Conservation (phyloP, 2,888 invertebrate species). For the Caenorhabditis uteleia region DNA sequence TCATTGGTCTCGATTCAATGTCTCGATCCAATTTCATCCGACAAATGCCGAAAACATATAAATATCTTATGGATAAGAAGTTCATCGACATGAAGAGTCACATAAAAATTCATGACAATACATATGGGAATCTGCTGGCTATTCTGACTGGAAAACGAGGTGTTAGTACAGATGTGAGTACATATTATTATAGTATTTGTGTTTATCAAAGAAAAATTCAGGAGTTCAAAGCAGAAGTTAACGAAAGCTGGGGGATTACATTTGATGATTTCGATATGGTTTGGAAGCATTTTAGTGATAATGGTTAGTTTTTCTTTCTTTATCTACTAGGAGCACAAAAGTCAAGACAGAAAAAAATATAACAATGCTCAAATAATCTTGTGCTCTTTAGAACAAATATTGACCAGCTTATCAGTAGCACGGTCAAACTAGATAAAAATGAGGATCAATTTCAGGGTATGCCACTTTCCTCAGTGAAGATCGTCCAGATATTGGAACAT, state of each 20-base stretch:
- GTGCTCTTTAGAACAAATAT: too few species aligned
- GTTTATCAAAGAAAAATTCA: background rate
- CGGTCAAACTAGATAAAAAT: conserved; percentile 1
- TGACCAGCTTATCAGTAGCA: background rate
- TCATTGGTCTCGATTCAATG: conserved; percentile 71
- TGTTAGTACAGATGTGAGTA: conserved; percentile 17
- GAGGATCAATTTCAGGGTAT: too few species aligned
- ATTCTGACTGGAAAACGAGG: conserved; percentile 66
- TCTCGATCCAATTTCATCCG: conserved; percentile 70
- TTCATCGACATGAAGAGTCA: conserved; percentile 59
- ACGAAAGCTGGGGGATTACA: conserved; percentile 51
- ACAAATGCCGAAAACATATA: conserved; percentile 54
- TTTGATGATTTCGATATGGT: conserved; percentile 52
- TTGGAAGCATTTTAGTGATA: conserved; percentile 50
- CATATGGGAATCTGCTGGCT: conserved; percentile 69
- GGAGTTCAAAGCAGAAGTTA: conserved; percentile 54
- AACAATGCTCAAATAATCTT: background rate
- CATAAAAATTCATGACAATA: conserved; percentile 71
- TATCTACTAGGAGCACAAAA: background rate
- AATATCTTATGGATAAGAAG: conserved; percentile 50
- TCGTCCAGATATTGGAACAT: conserved; percentile 70
- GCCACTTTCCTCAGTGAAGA: conserved; percentile 71
- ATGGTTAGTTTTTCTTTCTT: conserved; percentile 15
- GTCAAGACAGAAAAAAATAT: background rate
- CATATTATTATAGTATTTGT: background rate